These are phyloP conservation scores for Macheiramphus alcinus DNA, from an alignment of 2,113 vertebrate species.

Conservation along the genomic window DNA sequence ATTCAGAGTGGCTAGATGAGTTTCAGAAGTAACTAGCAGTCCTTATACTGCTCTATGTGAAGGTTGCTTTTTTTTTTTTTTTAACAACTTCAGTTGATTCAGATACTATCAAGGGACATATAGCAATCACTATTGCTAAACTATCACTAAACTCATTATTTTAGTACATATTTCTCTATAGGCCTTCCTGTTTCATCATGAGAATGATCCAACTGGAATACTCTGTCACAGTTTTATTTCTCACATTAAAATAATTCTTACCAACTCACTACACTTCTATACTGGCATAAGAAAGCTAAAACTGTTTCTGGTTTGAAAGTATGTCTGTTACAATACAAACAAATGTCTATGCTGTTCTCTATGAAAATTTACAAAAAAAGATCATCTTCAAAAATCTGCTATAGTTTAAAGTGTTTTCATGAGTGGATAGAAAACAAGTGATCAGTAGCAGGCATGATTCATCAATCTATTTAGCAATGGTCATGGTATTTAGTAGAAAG, in stretches of 20 bases:
- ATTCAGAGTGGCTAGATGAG: not conserved
- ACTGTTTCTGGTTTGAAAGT: constrained; percentile 21
- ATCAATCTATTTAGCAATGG: constrained; percentile 5
- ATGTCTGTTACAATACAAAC: not conserved
- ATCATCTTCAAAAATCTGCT: constrained; percentile 19
- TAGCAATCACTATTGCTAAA: constrained; percentile 10
- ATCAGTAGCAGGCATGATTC: not conserved
- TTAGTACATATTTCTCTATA: not conserved
- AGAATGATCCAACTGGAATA: not conserved
- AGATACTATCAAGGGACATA: constrained; percentile 24
- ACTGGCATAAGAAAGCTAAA: constrained; percentile 12
- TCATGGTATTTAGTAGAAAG: not conserved
- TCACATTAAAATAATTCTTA: constrained; percentile 2
- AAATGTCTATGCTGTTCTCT: constrained; percentile 9
- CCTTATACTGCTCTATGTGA: not conserved
- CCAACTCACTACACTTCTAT: not conserved
- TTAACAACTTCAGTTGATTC: constrained; percentile 17
- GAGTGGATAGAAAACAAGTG: constrained; percentile 23
- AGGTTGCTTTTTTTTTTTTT: not conserved
- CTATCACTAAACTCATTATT: constrained; percentile 24
- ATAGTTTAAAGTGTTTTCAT: constrained; percentile 22
- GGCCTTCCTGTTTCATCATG: not conserved
- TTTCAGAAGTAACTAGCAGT: not conserved
- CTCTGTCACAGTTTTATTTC: not conserved
- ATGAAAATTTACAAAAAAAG: not conserved